Base-by-base conservation (phyloP, 30 jellyfish, hydroid and myxozoan species). In the Aurelia aurita complex sp. Pacific region DNA sequence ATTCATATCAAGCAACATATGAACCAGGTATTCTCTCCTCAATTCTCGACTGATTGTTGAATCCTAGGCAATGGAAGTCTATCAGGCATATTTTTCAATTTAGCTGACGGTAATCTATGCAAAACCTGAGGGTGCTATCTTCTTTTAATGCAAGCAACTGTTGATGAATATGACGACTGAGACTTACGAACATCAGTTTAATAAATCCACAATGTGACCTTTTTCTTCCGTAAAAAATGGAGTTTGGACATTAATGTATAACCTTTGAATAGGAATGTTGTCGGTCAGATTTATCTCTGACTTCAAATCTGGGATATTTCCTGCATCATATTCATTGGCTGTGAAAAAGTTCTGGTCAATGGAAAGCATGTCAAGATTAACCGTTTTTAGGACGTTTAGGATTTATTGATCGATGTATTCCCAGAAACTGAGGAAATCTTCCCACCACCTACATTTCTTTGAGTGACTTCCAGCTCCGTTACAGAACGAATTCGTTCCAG, bases 1-100 rank as follows among this genome's bases (percentile, higher is more conserved):
- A 23, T 40, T 80, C 73, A 35, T 38, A 66, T 64, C 90, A 11
- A 23, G 55, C 50, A 67, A 18, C 6, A 19, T 18, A 23, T 23
- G 59, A 67, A 80, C 71, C 86, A 80, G 19, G 14, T 12, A 29
- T 67, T 80, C 35, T 88, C 90, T n/a, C 73, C 86, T 19, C 65
- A 67, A 40, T 80, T 65, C 19, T 80, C 90, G 33, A 80, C 35
- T 19, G 52, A 14, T 23, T 15, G 63, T 29, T 77, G 29, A 23
- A 23, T 23, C 29, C 29, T 23, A 23, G 29, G 29, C 29, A 23
- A 23, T 23, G 29, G 29, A 23, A 23, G 29, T 23, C 29, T 23
- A 23, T 23, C 29, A 23, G 29, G 29, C 29, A 23, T 23, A 23
- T 23, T 23, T 23, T 23, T 23, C 29, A 23, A 23, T 23, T 23